Conservation (phyloP, 2,797 vertebrate species). For the Myoxocephalus aenaeus region DNA sequence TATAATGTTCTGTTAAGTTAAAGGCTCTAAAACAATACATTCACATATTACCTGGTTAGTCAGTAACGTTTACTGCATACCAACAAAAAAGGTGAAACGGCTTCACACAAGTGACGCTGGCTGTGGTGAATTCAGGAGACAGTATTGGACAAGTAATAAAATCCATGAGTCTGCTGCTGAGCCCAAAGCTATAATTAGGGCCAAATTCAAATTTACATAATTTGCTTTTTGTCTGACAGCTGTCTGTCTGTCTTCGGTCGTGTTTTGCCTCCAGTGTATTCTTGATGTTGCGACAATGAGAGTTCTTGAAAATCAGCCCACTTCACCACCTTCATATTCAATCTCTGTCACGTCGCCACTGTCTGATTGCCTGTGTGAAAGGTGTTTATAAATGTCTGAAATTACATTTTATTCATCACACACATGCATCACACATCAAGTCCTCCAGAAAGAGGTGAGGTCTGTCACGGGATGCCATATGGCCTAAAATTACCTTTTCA, state of each 20-base stretch:
- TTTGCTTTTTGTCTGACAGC: conserved; percentile 52
- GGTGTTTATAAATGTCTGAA: conserved; percentile 44
- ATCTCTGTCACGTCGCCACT: conserved; percentile 40
- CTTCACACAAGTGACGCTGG: not conserved
- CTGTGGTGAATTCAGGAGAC: conserved; percentile 22
- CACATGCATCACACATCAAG: not conserved
- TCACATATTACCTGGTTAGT: not conserved
- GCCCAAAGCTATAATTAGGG: conserved; percentile 50
- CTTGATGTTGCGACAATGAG: not conserved
- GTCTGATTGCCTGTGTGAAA: conserved; percentile 40
- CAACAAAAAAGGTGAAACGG: not conserved
- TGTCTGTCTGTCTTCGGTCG: conserved; percentile 49
- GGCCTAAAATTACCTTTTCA: not conserved
- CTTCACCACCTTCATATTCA: conserved; percentile 39
- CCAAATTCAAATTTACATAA: conserved; percentile 48
- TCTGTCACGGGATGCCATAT: not conserved
- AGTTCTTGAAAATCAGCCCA: conserved; percentile 31
- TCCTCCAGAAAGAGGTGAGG: not conserved
- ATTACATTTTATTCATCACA: conserved; percentile 35
- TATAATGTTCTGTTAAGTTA: not conserved
- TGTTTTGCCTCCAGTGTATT: conserved; percentile 34
- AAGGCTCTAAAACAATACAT: not conserved
- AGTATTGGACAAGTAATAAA: conserved; percentile 53
- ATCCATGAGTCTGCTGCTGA: conserved; percentile 31
- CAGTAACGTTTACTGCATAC: not conserved